Evolutionary conservation across 1,140 invertebrate species (phyloP).

Genomic region (Rhyacophila brunnea): DNA sequence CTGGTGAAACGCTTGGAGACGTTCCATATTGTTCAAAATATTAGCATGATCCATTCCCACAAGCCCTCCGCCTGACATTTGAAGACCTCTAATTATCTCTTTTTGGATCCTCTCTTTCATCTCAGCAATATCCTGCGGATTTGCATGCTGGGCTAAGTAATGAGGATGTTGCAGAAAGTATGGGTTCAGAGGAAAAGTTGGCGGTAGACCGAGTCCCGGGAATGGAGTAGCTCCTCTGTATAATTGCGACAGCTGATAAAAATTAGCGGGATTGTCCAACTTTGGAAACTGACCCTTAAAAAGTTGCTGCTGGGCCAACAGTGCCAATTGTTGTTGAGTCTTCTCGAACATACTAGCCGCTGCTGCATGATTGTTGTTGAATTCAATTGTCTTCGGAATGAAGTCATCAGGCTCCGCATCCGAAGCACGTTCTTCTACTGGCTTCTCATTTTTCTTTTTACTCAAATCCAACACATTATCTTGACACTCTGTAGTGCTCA

Average conservation of each 20-base stretch:
- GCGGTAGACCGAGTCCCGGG: slow-evolving; percentile 52
- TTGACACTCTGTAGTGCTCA: slow-evolving; percentile 61
- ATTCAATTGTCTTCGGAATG: slow-evolving; percentile 34
- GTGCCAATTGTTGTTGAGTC: slow-evolving; percentile 46
- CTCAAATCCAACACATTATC: slow-evolving; percentile 82
- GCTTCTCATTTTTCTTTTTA: slow-evolving; percentile 65
- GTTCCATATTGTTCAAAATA: slow-evolving; percentile 35
- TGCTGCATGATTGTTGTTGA: slow-evolving; percentile 41
- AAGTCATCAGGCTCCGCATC: slow-evolving; percentile 45
- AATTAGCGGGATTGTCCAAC: slow-evolving; percentile 55
- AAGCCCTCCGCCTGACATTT: slow-evolving; percentile 65
- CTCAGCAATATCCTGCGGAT: slow-evolving; percentile 59
- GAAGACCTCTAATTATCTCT: slow-evolving; percentile 63
- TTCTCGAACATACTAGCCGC: slow-evolving; percentile 46
- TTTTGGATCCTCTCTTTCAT: slow-evolving; percentile 67
- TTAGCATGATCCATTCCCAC: slow-evolving; percentile 55
- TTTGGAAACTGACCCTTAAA: slow-evolving; percentile 57
- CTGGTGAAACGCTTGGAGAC: slow-evolving; percentile 37
- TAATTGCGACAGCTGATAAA: slow-evolving; percentile 58
- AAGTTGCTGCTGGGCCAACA: slow-evolving; percentile 58
- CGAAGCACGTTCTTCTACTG: slow-evolving; percentile 45
- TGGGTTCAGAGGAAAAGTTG: slow-evolving; percentile 57
- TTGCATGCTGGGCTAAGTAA: slow-evolving; percentile 57
- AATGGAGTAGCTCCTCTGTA: slow-evolving; percentile 51
- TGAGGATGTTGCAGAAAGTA: slow-evolving; percentile 60